Percentiles rank a stretch among this genome's conserved stretches.
phyloP scores from a whole-genome alignment of 2,797 vertebrate genomes.

The Liparis tanakae region DNA sequence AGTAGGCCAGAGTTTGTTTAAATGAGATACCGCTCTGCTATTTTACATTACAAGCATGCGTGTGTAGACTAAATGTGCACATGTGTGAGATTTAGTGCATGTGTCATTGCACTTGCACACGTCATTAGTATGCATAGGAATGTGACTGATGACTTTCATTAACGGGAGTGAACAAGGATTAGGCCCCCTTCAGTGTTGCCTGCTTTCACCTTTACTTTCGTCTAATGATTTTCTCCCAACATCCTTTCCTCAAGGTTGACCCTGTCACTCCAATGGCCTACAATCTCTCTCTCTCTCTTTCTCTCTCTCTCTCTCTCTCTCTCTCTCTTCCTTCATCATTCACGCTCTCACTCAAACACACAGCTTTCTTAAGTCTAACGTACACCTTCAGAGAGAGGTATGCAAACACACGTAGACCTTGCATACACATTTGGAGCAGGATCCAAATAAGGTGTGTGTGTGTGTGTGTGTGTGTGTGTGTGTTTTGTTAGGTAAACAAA shows the following conservation, averaged over 20 bases:
- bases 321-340: not conserved
- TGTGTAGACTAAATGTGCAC: constrained; percentile 13
- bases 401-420: not conserved
- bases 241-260: constrained; percentile 76
- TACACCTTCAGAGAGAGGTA: constrained; percentile 9
- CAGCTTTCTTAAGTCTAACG: constrained; percentile 2
- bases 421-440: constrained; percentile 17
- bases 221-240: constrained; percentile 70
- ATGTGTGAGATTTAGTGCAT: constrained; percentile 36
- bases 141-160: constrained; percentile 83
- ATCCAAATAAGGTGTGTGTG: constrained; percentile 41
- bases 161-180: constrained; percentile 75
- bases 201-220: constrained; percentile 74
- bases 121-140: constrained; percentile 73
- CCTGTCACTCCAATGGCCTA: constrained; percentile 60
- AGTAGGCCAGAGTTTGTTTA: constrained; percentile 47
- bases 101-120: constrained; percentile 48
- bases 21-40: constrained; percentile 36
- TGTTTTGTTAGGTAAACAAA: constrained; percentile 80
- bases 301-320: not conserved
- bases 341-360: constrained; percentile 5
- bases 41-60: constrained; percentile 25
- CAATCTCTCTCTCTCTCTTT: not conserved
- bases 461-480: no score
- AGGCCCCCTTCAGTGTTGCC: constrained; percentile 71